A percentile compares a stretch with the other conserved stretches of the same genome.
phyloP scores from a whole-genome alignment of 2,797 vertebrate genomes.

The Uromys caudimaculatus region DNA sequence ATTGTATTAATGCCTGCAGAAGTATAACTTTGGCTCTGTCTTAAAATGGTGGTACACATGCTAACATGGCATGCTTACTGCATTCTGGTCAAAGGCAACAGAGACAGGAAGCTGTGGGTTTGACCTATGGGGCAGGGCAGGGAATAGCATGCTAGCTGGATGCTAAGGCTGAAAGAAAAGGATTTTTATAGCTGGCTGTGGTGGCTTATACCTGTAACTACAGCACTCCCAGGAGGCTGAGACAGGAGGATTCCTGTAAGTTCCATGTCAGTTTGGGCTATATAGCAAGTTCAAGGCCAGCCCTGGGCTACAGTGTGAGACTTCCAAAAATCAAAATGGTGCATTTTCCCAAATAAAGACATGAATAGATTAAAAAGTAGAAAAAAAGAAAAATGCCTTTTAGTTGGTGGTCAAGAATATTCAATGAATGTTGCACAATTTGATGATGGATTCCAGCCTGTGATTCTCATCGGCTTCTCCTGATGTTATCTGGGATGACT shows the following conservation, averaged over 20 bases:
- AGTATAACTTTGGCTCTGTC: background rate
- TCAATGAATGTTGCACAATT: background rate
- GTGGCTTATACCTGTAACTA: background rate
- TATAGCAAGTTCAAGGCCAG: background rate
- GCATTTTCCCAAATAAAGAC: background rate
- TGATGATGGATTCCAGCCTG: background rate
- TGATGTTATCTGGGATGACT: background rate
- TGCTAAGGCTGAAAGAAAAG: background rate
- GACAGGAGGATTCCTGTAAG: background rate
- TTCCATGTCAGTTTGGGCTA: background rate
- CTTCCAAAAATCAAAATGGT: background rate
- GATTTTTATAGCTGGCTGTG: background rate
- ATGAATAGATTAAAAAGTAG: background rate
- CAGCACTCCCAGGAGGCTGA: background rate
- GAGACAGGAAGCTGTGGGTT: fast-evolving
- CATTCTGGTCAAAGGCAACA: background rate
- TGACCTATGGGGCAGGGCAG: background rate
- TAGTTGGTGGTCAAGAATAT: background rate
- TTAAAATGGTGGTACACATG: background rate
- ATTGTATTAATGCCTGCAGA: too few relatives aligned
- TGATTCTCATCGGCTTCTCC: background rate
- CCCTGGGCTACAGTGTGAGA: background rate
- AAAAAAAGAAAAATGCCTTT: background rate
- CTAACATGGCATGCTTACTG: fast-evolving
- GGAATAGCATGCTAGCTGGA: too few relatives aligned